Evolutionary conservation across 2,888 invertebrate genomes (phyloP), one percentile per base, ranked within the genome.

Genomic region (Pristionchus exspectatus): DNA sequence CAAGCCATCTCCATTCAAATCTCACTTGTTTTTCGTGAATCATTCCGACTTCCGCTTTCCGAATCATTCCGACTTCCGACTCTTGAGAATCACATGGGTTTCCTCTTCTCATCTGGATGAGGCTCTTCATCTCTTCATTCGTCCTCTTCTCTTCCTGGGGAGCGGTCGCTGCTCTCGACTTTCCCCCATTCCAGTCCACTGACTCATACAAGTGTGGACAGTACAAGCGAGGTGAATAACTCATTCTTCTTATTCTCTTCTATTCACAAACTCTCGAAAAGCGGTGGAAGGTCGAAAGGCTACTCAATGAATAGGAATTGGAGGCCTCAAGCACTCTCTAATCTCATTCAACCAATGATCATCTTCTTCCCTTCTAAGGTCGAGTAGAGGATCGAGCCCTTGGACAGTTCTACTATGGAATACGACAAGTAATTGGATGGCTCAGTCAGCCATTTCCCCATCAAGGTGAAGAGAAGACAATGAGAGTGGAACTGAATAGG

Each of bases 401-500:
- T 90, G 91, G 91, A 86, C 91, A 92, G 87, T 94, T 94, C 90
- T 95, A 94, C 90, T 90, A 87, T 44, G 91, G 90, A 7, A 93
- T 94, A 86, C 93, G 94, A 90, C 92, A 92, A 72, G 91, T 94
- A 83, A 93, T 94, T 89, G 90, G 90, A n/a, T 87, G 90, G 69
- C 86, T 94, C 54, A 94, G 94, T 14, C 90, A 90, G 63, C 93
- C 94, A 66, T 94, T 94, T 90, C 93, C 93, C 21, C 94, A 93
- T 92, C 92, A 92, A 93, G 94, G 94, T 93, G 69, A 77, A 87
- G n/a, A 72, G 77, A 83, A 50, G 56, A 56, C 59, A 59, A 85
- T 69, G 9, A 44, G 69, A 69, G 50, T 66, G 66, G 27, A 66
- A 81, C 81, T 81, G 81, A 56, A 33, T 21, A 56, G 44, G 59